phyloP scores from a whole-genome alignment of 2,888 invertebrate species.

The Stenoptilia bipunctidactyla region DNA sequence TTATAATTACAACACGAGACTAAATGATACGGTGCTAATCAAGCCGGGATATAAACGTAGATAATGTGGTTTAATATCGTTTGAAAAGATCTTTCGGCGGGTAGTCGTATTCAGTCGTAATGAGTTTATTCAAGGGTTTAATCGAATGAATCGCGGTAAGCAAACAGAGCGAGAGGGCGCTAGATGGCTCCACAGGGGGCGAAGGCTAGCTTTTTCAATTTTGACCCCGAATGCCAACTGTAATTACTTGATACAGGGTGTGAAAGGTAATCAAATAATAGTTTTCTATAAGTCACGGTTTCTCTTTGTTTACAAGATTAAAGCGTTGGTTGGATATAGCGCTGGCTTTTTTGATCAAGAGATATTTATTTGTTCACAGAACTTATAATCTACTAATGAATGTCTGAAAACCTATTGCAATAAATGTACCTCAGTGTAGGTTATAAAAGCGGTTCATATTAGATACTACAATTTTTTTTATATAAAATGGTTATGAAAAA shows the following conservation, averaged over 20 bases:
- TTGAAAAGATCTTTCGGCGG: conserved; percentile 66
- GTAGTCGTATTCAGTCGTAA: conserved; percentile 60
- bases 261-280: conserved; percentile 16
- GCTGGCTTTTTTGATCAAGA: too few relatives aligned
- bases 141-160: conserved; percentile 65
- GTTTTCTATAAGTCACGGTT: too few relatives aligned
- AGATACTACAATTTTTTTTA: too few relatives aligned
- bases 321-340: too few relatives aligned
- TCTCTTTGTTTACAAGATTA: too few relatives aligned
- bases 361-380: too few relatives aligned
- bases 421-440: too few relatives aligned
- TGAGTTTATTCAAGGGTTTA: conserved; percentile 68
- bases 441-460: too few relatives aligned
- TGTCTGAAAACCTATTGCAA: too few relatives aligned
- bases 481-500: too few relatives aligned
- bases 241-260: too few relatives aligned
- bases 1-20: conserved; percentile 65
- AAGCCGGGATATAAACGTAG: conserved; percentile 63
- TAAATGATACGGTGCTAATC: conserved; percentile 71
- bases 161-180: conserved; percentile 32
- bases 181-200: conserved; percentile 12
- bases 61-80: conserved; percentile 67
- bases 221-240: conserved; percentile 5
- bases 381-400: too few relatives aligned
- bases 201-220: conserved; percentile 17